Conservation (phyloP, 2,797 vertebrate species). For the Sebastolobus alascanus region DNA sequence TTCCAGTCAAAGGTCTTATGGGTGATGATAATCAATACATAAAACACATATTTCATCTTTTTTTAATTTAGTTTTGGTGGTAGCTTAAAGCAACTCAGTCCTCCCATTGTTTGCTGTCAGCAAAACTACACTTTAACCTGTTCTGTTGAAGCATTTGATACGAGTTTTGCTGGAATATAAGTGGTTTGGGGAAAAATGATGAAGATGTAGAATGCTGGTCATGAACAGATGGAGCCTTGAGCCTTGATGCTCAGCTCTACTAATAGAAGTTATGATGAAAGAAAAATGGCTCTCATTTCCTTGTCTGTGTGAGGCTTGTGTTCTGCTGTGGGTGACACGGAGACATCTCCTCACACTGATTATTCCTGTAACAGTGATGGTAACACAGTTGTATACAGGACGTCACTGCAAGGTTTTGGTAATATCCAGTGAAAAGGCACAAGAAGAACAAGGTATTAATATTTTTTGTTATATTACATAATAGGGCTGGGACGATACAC, state of each 20-base stretch:
- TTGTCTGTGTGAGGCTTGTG: not conserved
- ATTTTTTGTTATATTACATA: not conserved
- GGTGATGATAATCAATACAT: slow-evolving; percentile 34
- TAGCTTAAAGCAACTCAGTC: not conserved
- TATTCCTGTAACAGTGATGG: slow-evolving; percentile 22
- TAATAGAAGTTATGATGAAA: slow-evolving; percentile 33
- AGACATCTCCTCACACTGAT: slow-evolving; percentile 30
- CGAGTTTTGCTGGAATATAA: not conserved
- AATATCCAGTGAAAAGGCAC: not conserved
- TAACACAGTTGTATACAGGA: slow-evolving; percentile 24
- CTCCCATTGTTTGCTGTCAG: not conserved
- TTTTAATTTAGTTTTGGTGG: slow-evolving; percentile 1
- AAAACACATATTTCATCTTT: slow-evolving; percentile 1
- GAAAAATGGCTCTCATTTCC: slow-evolving; percentile 11
- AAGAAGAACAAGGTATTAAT: not conserved
- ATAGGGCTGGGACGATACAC: no score
- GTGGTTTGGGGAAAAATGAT: not conserved
- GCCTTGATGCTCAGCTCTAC: slow-evolving; percentile 27
- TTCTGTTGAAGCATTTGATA: not conserved
- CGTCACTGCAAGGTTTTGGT: slow-evolving; percentile 8
- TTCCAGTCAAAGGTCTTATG: slow-evolving; percentile 28
- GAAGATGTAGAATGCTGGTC: not conserved
- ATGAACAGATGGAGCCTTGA: slow-evolving; percentile 41
- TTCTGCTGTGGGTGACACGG: slow-evolving; percentile 14
- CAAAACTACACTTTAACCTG: not conserved